These are phyloP conservation scores for Hypanus sabinus DNA, from an alignment of 2,113 vertebrate species.

Conservation along the genomic window DNA sequence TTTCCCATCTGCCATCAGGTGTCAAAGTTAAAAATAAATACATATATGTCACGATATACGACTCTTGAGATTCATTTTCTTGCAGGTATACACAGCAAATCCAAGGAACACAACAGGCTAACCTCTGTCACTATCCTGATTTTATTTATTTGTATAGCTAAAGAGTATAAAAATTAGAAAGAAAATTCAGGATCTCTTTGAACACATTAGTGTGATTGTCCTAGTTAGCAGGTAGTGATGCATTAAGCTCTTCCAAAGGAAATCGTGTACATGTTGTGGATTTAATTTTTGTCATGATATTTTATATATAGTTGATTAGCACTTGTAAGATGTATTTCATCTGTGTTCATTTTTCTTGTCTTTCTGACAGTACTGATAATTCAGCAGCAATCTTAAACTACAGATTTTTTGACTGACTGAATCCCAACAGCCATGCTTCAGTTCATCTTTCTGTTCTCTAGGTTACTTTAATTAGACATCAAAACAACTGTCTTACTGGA, in stretches of 20 bases:
- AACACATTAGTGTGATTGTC: background rate
- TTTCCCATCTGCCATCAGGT: too few relatives aligned
- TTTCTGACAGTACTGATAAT: background rate
- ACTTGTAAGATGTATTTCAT: background rate
- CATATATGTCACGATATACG: too few relatives aligned
- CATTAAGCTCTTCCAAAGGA: background rate
- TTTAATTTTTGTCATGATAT: background rate
- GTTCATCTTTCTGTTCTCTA: background rate
- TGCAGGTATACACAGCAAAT: too few relatives aligned
- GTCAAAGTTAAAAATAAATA: too few relatives aligned
- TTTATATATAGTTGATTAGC: background rate
- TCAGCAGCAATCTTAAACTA: background rate
- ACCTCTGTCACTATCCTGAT: too few relatives aligned
- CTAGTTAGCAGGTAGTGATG: background rate
- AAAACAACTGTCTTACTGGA: background rate
- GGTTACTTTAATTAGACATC: background rate
- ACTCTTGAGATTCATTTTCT: too few relatives aligned
- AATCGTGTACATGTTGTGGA: background rate
- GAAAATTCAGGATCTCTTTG: background rate
- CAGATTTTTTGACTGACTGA: background rate
- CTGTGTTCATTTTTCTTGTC: background rate
- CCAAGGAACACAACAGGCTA: too few relatives aligned
- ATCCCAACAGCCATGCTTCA: background rate
- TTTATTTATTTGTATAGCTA: background rate
- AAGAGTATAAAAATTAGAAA: background rate